A percentile compares a stretch with the other conserved stretches of the same genome.
These are phyloP conservation scores for Steinernema khuongi DNA, from an alignment of 1,140 invertebrate species.

Conservation along the genomic window DNA sequence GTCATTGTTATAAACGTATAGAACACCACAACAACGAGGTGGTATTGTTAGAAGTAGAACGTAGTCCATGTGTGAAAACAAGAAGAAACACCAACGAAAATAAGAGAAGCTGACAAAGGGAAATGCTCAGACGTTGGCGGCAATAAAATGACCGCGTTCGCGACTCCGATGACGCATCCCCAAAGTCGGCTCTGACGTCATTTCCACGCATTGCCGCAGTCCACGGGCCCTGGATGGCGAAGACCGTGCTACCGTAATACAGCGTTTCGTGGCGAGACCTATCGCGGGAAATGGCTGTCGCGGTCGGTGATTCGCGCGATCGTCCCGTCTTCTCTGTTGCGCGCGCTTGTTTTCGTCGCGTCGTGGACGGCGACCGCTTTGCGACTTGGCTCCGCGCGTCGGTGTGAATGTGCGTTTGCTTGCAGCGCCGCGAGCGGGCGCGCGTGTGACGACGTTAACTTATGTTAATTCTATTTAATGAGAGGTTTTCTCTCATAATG, in stretches of 20 bases:
- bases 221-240: too few species aligned
- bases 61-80: too few species aligned
- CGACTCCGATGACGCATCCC: neutral
- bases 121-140: too few species aligned
- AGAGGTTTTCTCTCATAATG: neutral
- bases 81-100: too few species aligned
- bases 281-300: constrained; percentile 1
- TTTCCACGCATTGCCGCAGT: neutral
- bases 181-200: neutral
- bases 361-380: neutral
- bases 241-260: neutral
- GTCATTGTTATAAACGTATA: too few species aligned
- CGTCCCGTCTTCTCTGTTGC: too few species aligned
- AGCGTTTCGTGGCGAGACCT: neutral
- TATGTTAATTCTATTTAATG: constrained; percentile 16
- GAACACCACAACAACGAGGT: too few species aligned
- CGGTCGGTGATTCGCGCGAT: neutral
- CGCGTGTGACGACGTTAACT: constrained; percentile 13
- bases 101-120: too few species aligned
- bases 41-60: too few species aligned
- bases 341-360: constrained; percentile 16
- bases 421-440: constrained; percentile 3
- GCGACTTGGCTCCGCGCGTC: neutral
- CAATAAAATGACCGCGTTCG: too few species aligned
- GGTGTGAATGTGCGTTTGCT: neutral